A percentile compares a stretch with the other conserved stretches of the same genome.
Conservation (phyloP, 2,888 invertebrate genomes). For the Willowsia nigromaculata region DNA sequence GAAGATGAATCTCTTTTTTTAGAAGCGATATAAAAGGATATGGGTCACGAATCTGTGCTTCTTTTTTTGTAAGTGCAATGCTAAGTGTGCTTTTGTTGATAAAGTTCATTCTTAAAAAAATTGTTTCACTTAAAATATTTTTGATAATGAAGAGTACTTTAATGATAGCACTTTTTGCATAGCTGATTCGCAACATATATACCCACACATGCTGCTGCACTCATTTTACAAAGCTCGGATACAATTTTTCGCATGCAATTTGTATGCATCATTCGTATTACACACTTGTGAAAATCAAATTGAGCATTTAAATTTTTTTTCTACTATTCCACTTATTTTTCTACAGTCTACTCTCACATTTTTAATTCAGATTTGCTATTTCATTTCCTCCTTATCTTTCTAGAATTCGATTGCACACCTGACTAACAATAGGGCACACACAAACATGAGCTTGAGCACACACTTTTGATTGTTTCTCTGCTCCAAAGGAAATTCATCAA, state of each 20-base stretch:
- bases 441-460: too few relatives aligned
- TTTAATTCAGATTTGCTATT: neutral
- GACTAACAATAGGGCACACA: slow-evolving; percentile 14
- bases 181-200: neutral
- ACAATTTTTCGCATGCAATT: too few relatives aligned
- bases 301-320: neutral
- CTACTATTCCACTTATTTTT: slow-evolving; percentile 21
- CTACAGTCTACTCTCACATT: slow-evolving; percentile 8
- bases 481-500: neutral
- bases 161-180: neutral
- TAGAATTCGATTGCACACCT: slow-evolving; percentile 16
- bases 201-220: neutral
- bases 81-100: slow-evolving; percentile 38
- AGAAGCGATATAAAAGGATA: slow-evolving; percentile 38
- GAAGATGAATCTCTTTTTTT: slow-evolving; percentile 47
- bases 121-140: neutral
- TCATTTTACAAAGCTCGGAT: too few relatives aligned
- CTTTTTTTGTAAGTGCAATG: slow-evolving; percentile 31
- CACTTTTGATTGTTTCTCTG: neutral
- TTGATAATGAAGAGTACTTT: neutral
- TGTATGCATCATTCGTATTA: too few relatives aligned
- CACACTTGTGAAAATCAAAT: neutral
- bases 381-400: slow-evolving; percentile 5
- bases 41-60: slow-evolving; percentile 57
- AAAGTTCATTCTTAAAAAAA: slow-evolving; percentile 50